Conservation (phyloP, 2,113 vertebrate species). For the Bubalus kerabau region DNA sequence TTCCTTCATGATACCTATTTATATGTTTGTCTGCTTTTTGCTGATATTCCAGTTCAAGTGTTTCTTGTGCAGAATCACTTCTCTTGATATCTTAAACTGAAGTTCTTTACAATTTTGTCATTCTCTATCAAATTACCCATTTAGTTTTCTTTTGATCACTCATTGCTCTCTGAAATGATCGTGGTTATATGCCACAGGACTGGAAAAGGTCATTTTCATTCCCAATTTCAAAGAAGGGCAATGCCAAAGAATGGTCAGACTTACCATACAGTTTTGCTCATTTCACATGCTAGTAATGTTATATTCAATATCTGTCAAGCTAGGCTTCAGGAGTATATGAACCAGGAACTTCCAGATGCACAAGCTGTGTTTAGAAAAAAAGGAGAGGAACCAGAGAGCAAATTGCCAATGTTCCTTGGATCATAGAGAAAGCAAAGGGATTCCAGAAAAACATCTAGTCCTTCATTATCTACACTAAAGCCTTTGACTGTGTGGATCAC, state of each 20-base stretch:
- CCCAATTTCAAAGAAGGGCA: not conserved
- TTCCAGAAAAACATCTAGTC: not conserved
- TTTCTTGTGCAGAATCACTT: not conserved
- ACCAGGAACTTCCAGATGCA: not conserved
- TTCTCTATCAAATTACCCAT: not conserved
- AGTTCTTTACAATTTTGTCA: not conserved
- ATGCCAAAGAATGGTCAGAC: not conserved
- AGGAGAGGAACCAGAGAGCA: not conserved
- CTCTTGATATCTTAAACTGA: not conserved
- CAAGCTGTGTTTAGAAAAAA: not conserved
- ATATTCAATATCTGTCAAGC: not conserved
- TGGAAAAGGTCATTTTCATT: not conserved
- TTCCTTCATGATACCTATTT: not conserved
- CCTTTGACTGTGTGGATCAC: not conserved
- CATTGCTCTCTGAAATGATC: not conserved
- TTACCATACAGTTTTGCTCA: not conserved
- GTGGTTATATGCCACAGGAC: not conserved
- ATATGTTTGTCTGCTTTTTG: not conserved
- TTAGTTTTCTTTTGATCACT: not conserved
- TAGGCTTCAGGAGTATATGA: not conserved
- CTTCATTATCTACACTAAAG: not conserved
- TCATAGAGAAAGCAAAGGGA: not conserved
- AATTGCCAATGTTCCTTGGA: not conserved
- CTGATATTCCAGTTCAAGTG: not conserved
- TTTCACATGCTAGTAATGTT: not conserved